These are phyloP conservation scores for Lamprologus sp. DNA, from an alignment of 2,113 vertebrate species.

Conservation along the genomic window DNA sequence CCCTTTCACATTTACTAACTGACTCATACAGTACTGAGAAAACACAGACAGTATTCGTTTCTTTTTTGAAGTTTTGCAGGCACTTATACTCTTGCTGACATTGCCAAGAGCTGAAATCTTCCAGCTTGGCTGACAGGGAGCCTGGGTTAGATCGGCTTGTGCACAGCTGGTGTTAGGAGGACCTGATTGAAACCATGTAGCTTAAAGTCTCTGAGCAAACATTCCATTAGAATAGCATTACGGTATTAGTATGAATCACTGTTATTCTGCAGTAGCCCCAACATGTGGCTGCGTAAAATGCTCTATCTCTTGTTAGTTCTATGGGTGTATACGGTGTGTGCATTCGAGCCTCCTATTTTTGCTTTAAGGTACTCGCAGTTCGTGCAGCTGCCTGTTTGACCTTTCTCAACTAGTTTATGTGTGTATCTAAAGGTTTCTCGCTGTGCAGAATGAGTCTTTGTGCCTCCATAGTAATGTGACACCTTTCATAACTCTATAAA, in stretches of 20 bases:
- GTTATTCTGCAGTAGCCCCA: not conserved
- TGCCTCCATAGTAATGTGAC: constrained; percentile 35
- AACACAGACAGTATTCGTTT: not conserved
- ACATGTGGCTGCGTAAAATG: not conserved
- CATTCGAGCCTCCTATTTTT: not conserved
- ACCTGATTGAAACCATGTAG: constrained; percentile 31
- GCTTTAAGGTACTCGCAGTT: not conserved
- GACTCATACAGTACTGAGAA: not conserved
- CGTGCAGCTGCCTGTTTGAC: not conserved
- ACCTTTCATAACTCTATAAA: constrained; percentile 36
- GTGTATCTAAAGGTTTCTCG: constrained; percentile 26
- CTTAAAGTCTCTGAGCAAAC: constrained; percentile 27
- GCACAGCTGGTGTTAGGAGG: constrained; percentile 26
- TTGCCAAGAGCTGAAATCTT: constrained; percentile 1
- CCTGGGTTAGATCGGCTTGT: not conserved
- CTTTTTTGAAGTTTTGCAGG: not conserved
- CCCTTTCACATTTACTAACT: not conserved
- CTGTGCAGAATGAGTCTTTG: constrained; percentile 2
- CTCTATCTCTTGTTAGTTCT: not conserved
- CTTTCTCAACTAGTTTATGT: not conserved
- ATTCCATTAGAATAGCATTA: constrained; percentile 16
- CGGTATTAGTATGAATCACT: not conserved
- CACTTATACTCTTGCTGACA: not conserved
- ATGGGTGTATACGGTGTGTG: not conserved
- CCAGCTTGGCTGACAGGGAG: not conserved